Base-by-base conservation (phyloP, 2,888 invertebrate genomes). In the Eilema depressum region DNA sequence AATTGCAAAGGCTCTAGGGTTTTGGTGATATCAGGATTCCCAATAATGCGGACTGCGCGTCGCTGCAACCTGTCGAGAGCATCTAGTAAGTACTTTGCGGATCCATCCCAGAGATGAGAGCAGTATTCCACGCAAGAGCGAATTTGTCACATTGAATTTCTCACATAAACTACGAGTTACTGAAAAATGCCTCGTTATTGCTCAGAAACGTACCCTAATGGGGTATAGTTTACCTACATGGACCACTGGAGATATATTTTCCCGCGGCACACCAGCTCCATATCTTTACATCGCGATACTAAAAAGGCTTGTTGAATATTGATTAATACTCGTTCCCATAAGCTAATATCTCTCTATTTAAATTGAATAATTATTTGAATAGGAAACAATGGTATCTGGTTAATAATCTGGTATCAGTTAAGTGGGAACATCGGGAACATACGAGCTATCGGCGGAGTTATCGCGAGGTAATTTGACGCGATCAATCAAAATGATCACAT, bases 341-440 rank as follows among this genome's bases (percentile, higher is more conserved):
- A 47, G 47, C 59, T 62, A 53, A 63, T 56, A 59, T 65, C 68
- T 47, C 63, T 47, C 70, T 69, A 26, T 59, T n/a, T 20, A 33
- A 67, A 63, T 67, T 59, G 68, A 76, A 76, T 76, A 80, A 81
- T 83, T 70, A 71, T 71, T 72, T 72, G 73, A 47, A 78, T 69
- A 70, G 20, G 59, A 73, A 77, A 83, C 82, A 83, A 83, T 82
- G 63, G 75, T 75, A 81, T 81, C 78, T 33, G 3, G 33, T 37
- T 80, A 80, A 83, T 77, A 70, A 82, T 82, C 76, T 65, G 63
- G 28, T 66, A 67, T 65, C 23, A 64, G 76, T 75, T 76, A 76
- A 76, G 56, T 26, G 62, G 30, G 20, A 66, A 63, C 41, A 64
- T 56, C 3, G 41, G 1, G 33, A 75, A 77, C 81, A 83, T 78